Evolutionary conservation across 2,888 invertebrate species (phyloP).

Genomic region (Ptilodon capucinus): DNA sequence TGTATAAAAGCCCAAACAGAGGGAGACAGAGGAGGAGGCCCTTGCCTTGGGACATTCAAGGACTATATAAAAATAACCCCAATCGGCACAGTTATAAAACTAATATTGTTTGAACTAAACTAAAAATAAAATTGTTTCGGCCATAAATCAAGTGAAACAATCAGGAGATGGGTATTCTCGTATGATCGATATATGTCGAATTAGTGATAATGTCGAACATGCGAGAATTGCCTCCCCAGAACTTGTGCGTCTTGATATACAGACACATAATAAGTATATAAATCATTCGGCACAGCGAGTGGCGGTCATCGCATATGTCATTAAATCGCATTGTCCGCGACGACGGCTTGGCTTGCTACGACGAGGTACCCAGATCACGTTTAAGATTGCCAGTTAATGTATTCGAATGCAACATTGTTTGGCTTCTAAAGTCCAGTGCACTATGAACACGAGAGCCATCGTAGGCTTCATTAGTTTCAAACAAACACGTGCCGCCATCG

Average conservation of each 20-base stretch:
- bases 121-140: no score
- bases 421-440: neutral
- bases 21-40: no score
- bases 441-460: neutral
- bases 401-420: neutral
- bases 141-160: neutral
- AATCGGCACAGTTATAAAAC: no score
- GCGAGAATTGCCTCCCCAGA: no score
- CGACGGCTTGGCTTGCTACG: neutral
- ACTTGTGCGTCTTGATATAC: neutral
- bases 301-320: neutral
- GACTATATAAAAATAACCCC: no score
- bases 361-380: neutral
- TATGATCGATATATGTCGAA: no score
- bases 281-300: neutral
- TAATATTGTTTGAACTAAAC: no score
- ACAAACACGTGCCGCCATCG: neutral
- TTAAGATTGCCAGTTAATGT: neutral
- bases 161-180: no score
- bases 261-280: neutral
- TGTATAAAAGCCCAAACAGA: no score
- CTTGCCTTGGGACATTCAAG: no score
- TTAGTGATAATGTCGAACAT: no score
- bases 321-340: neutral
- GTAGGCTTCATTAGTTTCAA: neutral